Conservation (phyloP, 2,113 vertebrate species). For the Nesospiza acunhae region DNA sequence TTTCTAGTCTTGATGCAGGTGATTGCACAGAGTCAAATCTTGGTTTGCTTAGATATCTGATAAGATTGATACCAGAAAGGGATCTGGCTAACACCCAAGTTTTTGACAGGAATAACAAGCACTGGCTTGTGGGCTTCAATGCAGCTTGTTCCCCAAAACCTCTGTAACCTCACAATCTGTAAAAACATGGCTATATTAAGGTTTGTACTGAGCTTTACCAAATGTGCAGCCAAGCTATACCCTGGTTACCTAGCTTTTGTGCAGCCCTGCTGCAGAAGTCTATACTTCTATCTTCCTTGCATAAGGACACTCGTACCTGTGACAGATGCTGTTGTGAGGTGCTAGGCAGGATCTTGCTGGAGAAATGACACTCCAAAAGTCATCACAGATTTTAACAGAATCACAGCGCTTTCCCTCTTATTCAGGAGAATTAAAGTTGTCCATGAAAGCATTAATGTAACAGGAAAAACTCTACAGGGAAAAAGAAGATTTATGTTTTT, state of each 20-base stretch:
- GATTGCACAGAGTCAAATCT: not conserved
- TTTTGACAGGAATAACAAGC: not conserved
- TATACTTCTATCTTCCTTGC: not conserved
- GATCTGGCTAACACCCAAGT: not conserved
- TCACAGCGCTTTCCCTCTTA: not conserved
- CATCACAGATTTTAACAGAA: not conserved
- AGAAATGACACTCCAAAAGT: not conserved
- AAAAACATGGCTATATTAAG: rapidly evolving
- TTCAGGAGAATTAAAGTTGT: not conserved
- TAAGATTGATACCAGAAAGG: not conserved
- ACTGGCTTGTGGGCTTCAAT: not conserved
- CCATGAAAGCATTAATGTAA: not conserved
- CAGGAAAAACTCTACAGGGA: not conserved
- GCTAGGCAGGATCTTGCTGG: rapidly evolving
- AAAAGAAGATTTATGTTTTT: not conserved
- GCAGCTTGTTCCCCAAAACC: not conserved
- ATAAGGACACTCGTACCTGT: rapidly evolving
- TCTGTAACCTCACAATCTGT: not conserved
- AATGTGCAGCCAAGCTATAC: not conserved
- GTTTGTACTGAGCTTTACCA: not conserved
- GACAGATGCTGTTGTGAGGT: not conserved
- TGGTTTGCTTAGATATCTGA: not conserved
- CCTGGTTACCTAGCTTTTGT: not conserved
- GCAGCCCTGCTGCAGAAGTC: not conserved
- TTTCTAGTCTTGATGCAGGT: not conserved